Evolutionary conservation across 2,797 vertebrate species (phyloP).

Genomic region (Chelmon rostratus): DNA sequence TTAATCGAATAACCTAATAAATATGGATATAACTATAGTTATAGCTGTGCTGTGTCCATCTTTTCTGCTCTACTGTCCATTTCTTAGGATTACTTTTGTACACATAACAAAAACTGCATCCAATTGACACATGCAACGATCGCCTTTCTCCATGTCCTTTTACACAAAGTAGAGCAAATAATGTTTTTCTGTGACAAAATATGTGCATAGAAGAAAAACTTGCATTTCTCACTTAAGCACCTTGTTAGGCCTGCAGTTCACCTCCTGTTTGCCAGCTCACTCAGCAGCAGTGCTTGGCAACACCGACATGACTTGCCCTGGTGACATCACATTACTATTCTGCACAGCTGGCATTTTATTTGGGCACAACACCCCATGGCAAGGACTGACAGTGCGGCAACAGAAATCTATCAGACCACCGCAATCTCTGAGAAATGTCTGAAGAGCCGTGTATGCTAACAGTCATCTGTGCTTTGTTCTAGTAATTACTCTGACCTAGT

Average conservation of each 20-base stretch:
- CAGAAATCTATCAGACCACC: slow-evolving; percentile 29
- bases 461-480: background rate
- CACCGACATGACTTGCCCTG: slow-evolving; percentile 49
- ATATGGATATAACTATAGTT: too few species aligned
- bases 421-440: slow-evolving; percentile 19
- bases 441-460: background rate
- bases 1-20: background rate
- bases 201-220: background rate
- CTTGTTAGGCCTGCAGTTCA: slow-evolving; percentile 2
- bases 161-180: background rate
- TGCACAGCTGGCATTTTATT: slow-evolving; percentile 65
- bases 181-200: too few species aligned
- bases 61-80: background rate
- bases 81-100: background rate
- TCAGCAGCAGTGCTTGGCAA: slow-evolving; percentile 35
- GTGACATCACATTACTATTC: slow-evolving; percentile 71
- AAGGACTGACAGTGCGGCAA: slow-evolving; percentile 21
- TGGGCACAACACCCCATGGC: slow-evolving; percentile 17
- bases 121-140: background rate
- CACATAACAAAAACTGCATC: background rate
- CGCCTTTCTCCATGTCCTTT: background rate
- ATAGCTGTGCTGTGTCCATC: background rate
- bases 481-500: background rate
- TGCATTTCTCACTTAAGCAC: background rate
- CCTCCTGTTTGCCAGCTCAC: slow-evolving; percentile 46